These are phyloP conservation scores for Silurus asotus DNA, from an alignment of 2,113 vertebrate species.

Conservation along the genomic window DNA sequence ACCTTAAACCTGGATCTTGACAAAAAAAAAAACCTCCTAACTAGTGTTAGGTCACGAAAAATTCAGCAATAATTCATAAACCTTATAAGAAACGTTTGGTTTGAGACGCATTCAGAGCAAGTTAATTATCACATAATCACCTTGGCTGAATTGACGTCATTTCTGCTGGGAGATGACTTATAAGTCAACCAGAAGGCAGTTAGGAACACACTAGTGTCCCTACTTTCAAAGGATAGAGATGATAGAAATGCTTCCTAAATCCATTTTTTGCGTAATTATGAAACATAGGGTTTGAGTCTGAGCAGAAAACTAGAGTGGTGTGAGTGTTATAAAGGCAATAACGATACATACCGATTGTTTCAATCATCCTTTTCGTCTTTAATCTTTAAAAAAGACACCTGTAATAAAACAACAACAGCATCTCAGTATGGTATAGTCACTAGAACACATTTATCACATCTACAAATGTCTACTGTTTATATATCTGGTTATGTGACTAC, in stretches of 20 bases:
- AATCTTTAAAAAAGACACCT: constrained; percentile 55
- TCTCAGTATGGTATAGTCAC: not conserved
- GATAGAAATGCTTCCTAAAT: not conserved
- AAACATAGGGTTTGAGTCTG: not conserved
- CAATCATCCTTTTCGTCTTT: constrained; percentile 67
- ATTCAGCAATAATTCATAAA: not conserved
- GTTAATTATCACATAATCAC: not conserved
- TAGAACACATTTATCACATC: not conserved
- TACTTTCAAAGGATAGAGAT: not conserved
- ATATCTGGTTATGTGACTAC: not conserved
- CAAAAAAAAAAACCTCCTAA: not conserved
- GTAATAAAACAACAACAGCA: constrained; percentile 49
- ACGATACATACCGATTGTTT: constrained; percentile 73
- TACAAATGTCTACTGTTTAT: not conserved
- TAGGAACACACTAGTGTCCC: not conserved
- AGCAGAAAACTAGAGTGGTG: not conserved
- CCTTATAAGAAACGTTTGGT: not conserved
- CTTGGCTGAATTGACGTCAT: not conserved
- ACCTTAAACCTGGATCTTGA: not conserved
- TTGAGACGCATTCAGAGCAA: not conserved
- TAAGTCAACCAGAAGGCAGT: not conserved
- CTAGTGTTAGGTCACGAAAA: not conserved
- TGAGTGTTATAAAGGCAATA: not conserved
- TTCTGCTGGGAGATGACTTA: not conserved
- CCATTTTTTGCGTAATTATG: not conserved